These are phyloP conservation scores for Parnassius orleans DNA, from an alignment of 2,888 invertebrate genomes.

Conservation along the genomic window DNA sequence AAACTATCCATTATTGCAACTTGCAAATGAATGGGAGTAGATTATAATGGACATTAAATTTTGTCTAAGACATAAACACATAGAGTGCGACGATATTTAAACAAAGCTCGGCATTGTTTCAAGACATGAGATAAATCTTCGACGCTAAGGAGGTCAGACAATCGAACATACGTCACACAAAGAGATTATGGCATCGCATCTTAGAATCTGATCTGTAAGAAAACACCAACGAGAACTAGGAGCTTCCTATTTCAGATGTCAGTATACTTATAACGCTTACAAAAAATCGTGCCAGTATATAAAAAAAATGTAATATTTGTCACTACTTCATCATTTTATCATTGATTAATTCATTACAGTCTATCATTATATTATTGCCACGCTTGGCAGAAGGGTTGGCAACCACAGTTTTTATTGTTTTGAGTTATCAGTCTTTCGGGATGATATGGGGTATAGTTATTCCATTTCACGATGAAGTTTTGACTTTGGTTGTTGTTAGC, in stretches of 20 bases:
- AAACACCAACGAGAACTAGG: slow-evolving; percentile 36
- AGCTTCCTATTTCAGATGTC: not conserved
- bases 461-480: too few relatives aligned
- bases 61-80: slow-evolving; percentile 24
- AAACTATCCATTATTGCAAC: slow-evolving; percentile 18
- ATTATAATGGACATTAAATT: slow-evolving; percentile 26
- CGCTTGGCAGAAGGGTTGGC: too few relatives aligned
- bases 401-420: too few relatives aligned
- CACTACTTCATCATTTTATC: too few relatives aligned
- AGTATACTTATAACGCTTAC: slow-evolving; percentile 2
- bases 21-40: slow-evolving; percentile 20
- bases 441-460: too few relatives aligned
- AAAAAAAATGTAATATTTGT: too few relatives aligned
- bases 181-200: slow-evolving; percentile 45
- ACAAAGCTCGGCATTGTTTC: slow-evolving; percentile 44
- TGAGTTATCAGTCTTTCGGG: too few relatives aligned
- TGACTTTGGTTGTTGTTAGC: too few relatives aligned
- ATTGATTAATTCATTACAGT: too few relatives aligned
- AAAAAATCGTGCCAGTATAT: not conserved
- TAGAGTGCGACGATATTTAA: slow-evolving; percentile 23
- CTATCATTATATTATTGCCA: too few relatives aligned
- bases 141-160: slow-evolving; percentile 41
- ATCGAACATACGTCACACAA: slow-evolving; percentile 43
- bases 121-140: slow-evolving; percentile 44
- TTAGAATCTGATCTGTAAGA: slow-evolving; percentile 47